These are phyloP conservation scores for Drosophila pectinifera DNA, from an alignment of 1,140 invertebrate genomes.

Conservation along the genomic window DNA sequence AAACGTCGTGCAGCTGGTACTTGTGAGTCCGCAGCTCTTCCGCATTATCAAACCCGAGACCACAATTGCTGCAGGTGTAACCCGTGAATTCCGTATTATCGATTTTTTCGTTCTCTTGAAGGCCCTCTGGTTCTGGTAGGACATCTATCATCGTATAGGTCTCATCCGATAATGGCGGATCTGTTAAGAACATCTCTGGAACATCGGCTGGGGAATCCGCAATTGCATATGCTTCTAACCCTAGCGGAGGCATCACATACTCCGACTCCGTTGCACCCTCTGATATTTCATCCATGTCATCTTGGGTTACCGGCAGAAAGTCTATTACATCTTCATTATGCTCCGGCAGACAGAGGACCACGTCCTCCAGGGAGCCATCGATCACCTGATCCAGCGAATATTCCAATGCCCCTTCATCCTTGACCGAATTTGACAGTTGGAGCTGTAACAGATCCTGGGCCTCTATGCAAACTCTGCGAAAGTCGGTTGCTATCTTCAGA, in stretches of 20 bases:
- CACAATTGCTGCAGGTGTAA: conserved; percentile 51
- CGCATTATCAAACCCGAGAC: conserved; percentile 37
- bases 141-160: neutral
- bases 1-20: conserved; percentile 52
- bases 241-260: neutral
- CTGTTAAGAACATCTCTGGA: neutral
- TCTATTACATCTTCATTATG: conserved; percentile 1
- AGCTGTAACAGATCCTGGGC: conserved; percentile 34
- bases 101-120: neutral
- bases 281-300: neutral
- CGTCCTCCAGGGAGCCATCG: neutral
- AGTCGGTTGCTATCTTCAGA: conserved; percentile 50
- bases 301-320: neutral
- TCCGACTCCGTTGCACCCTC: neutral
- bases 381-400: neutral
- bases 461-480: conserved; percentile 56
- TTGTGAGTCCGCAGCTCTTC: conserved; percentile 52
- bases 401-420: neutral
- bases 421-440: conserved; percentile 12
- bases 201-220: too few species aligned
- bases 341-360: too few species aligned
- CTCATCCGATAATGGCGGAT: conserved; percentile 1
- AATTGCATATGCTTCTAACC: neutral
- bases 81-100: conserved; percentile 2
- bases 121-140: neutral